Percentiles rank a stretch among this genome's conserved stretches.
Evolutionary conservation across 2,797 vertebrate species (phyloP).

Genomic region (Mormyrus proboscirostris): DNA sequence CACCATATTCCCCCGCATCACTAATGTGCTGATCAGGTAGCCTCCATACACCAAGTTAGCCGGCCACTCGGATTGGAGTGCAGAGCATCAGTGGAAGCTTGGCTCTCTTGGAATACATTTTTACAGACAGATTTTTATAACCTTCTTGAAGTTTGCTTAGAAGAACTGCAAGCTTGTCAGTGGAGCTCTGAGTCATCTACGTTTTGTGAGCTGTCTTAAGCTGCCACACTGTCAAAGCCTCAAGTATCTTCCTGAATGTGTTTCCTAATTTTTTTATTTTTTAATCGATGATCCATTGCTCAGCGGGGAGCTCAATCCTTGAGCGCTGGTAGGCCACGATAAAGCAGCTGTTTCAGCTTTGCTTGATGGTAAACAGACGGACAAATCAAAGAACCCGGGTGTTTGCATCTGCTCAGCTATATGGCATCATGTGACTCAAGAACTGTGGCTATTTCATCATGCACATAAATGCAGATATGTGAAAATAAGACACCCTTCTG

Average conservation of each 20-base stretch:
- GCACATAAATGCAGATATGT: constrained; percentile 23
- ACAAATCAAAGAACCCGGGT: background rate
- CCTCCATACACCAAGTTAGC: background rate
- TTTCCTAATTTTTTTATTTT: background rate
- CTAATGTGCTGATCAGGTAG: background rate
- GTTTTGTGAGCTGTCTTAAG: background rate
- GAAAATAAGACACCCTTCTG: constrained; percentile 4
- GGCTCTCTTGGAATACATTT: background rate
- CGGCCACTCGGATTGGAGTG: background rate
- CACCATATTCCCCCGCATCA: background rate
- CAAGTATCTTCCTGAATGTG: background rate
- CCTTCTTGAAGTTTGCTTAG: background rate
- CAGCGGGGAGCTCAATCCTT: background rate
- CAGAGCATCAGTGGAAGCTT: background rate
- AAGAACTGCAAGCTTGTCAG: background rate
- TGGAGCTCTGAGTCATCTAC: background rate
- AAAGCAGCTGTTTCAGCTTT: background rate
- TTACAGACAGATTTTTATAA: background rate
- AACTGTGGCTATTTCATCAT: background rate
- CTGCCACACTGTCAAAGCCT: background rate
- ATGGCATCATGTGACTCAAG: background rate
- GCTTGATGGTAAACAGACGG: background rate
- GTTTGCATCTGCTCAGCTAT: background rate
- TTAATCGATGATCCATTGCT: background rate
- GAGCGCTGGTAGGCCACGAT: background rate